Evolutionary conservation across 2,113 vertebrate genomes (phyloP).

Genomic region (Macrotus californicus): DNA sequence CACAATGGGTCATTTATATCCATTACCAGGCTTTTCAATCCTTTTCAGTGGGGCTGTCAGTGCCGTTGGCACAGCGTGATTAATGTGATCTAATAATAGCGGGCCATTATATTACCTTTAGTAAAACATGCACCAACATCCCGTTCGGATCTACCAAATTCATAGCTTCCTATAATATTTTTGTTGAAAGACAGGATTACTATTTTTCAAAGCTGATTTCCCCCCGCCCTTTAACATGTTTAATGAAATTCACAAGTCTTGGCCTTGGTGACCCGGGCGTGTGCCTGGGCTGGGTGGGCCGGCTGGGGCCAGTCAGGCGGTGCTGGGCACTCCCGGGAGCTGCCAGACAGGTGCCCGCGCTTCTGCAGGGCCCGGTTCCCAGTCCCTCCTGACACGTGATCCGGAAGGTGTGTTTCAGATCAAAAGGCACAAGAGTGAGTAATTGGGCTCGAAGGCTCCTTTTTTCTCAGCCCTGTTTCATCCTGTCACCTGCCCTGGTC

Average conservation of each 20-base stretch:
- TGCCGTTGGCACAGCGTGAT: slow-evolving; percentile 99
- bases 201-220: slow-evolving; percentile 91
- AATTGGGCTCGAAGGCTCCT: slow-evolving; percentile 36
- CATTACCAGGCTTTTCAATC: slow-evolving; percentile 99
- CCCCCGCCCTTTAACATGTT: slow-evolving; percentile 82
- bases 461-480: background rate
- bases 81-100: slow-evolving; percentile 99
- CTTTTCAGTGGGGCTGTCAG: slow-evolving; percentile 99
- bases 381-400: slow-evolving; percentile 48
- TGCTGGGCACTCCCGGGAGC: slow-evolving; percentile 57
- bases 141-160: slow-evolving; percentile 99
- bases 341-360: background rate
- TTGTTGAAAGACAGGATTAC: slow-evolving; percentile 98
- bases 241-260: slow-evolving; percentile 87
- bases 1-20: slow-evolving; percentile 99
- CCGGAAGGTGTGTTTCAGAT: slow-evolving; percentile 51
- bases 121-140: slow-evolving; percentile 99
- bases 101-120: slow-evolving; percentile 99
- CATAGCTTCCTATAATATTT: slow-evolving; percentile 99
- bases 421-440: slow-evolving; percentile 37
- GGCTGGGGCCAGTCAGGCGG: slow-evolving; percentile 77
- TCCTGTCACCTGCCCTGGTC: background rate
- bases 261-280: slow-evolving; percentile 75
- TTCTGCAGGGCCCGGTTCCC: slow-evolving; percentile 36
- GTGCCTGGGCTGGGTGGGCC: slow-evolving; percentile 73